Evolutionary conservation across 1,140 invertebrate species (phyloP), one percentile per base, ranked within the genome.

Genomic region (Lasioglossum baleicum): DNA sequence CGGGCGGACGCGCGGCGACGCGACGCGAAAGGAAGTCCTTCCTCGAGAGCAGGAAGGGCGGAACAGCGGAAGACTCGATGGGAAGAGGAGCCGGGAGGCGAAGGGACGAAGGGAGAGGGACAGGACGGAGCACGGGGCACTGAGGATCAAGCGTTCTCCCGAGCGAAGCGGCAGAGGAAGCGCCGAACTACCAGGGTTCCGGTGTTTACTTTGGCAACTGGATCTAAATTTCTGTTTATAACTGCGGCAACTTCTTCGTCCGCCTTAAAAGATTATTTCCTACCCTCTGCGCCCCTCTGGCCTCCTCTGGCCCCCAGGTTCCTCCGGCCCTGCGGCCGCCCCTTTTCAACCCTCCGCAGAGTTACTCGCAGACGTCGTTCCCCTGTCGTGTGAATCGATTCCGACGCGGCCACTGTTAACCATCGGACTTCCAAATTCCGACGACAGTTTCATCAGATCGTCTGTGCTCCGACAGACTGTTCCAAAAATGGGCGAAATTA

Each of bases 171-270:
- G 63, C 48, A 78, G 61, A 73, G 68, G 44, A 76, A 76, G 77
- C 40, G 60, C 58, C 65, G 60, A 78, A 83, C 64, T 80, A 76
- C 56, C 31, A 61, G 76, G 69, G 70, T 81, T 77, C 74, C 67
- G 75, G 76, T 88, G 84, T 90, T 90, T 90, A 90, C 89, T 90
- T 90, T 90, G 83, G 87, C 89, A 91, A 90, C 87, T 90, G 83
- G 87, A 90, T 90, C 86, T 90, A 90, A 91, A 90, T 91, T 90
- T 89, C 88, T 90, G 90, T 90, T 91, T 91, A 91, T 91, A 90
- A 90, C 86, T 90, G 85, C 84, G 73, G 77, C 88, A 91, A 90
- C 87, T 90, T 88, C 84, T 85, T 83, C 82, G 82, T 74, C 82
- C 76, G 83, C 83, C 83, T 89, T 90, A 85, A 90, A 88, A 90